Conservation (phyloP, 2,113 vertebrate genomes). For the Oryzias celebensis region DNA sequence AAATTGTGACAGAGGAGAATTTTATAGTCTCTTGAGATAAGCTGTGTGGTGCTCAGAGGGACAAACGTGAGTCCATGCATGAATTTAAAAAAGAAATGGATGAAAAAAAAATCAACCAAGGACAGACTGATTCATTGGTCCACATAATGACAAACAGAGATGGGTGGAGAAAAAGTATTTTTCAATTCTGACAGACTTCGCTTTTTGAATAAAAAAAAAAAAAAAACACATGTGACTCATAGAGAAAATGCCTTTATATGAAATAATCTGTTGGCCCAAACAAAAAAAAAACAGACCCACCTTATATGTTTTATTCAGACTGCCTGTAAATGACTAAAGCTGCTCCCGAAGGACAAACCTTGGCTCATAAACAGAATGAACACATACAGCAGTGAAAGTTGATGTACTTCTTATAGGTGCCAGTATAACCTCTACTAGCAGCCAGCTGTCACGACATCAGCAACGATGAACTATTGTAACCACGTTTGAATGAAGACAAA, state of each 20-base stretch:
- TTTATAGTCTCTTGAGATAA: slow-evolving; percentile 60
- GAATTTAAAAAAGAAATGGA: slow-evolving; percentile 6
- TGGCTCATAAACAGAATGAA: slow-evolving; percentile 38
- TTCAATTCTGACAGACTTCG: background rate
- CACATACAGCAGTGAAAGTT: slow-evolving; percentile 31
- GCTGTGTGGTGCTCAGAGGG: slow-evolving; percentile 12
- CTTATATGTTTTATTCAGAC: background rate
- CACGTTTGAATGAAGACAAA: no score
- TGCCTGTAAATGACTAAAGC: slow-evolving; percentile 45
- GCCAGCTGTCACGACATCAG: background rate
- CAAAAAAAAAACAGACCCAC: background rate
- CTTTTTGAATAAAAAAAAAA: slow-evolving; percentile 10
- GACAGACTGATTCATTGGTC: slow-evolving; percentile 25
- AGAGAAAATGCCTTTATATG: background rate
- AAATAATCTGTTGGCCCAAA: slow-evolving; percentile 2
- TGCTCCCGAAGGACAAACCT: slow-evolving; percentile 38
- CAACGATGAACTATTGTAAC: no score
- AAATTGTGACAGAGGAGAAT: slow-evolving; percentile 23
- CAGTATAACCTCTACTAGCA: slow-evolving; percentile 19
- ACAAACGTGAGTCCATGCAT: slow-evolving; percentile 12
- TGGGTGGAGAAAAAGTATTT: slow-evolving; percentile 34
- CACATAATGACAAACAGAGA: slow-evolving; percentile 12
- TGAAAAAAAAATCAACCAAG: background rate
- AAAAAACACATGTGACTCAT: slow-evolving; percentile 1
- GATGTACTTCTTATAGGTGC: slow-evolving; percentile 31